Evolutionary conservation across 2,888 invertebrate species (phyloP), one percentile per base, ranked within the genome.

Genomic region (Synergus umbraculus): DNA sequence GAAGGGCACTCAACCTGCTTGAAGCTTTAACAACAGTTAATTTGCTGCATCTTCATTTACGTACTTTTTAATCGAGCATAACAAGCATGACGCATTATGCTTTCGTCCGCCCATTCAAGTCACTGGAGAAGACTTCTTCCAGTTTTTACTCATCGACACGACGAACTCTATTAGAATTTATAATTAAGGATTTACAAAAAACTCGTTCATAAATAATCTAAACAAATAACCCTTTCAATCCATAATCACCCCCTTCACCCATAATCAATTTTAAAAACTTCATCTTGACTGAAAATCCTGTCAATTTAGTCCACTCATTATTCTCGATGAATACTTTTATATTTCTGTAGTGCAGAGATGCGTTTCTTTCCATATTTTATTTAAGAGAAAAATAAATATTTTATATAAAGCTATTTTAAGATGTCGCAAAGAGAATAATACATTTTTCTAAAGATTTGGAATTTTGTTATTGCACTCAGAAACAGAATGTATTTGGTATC

Each of bases 1-100:
- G 88, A 92, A 91, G 85, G 89, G 89, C 81, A 88, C 87, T 79
- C 91, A 90, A 82, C 88, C 91, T 44, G 91, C 92, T 89, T 93
- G 92, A 92, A 76, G 83, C 77, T 82, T 80, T 85, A 82, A 84
- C 67, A 67, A 64, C 77, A 65, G 80, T 77, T 83, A 84, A 86
- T 63, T 69, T 81, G 73, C 79, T 76, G 64, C 79, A 81, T 81
- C 81, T 79, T 64, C 65, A 78, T 82, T 81, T 85, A 84, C 77
- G 82, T 83, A 79, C 80, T 82, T 81, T 80, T 83, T 79, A 82
- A 76, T 81, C 83, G 83, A 83, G 77, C 66, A 81, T 83, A 84
- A 83, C 84, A 81, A 82, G 83, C 84, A 85, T 83, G 82, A 78
- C 76, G 83, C 83, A 81, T 81, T 81, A 69, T 73, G 54, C 73